Percentiles rank a stretch among this genome's conserved stretches.
These are phyloP conservation scores for Ostrea edulis DNA, from an alignment of 1,140 invertebrate genomes.

Conservation along the genomic window DNA sequence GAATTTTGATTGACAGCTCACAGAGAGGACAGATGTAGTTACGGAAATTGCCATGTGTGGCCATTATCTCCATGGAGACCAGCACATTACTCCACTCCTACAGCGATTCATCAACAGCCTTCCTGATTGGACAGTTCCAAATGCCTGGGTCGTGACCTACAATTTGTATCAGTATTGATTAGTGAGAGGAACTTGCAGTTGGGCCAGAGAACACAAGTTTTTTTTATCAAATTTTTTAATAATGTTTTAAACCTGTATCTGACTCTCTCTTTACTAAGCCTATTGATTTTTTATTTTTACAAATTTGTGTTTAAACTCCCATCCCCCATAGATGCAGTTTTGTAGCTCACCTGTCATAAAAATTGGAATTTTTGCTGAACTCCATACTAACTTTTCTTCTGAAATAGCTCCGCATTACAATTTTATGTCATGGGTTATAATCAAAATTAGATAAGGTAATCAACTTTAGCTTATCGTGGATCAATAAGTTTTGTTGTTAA, in stretches of 20 bases:
- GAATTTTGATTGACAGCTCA: not conserved
- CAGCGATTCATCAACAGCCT: conserved; percentile 50
- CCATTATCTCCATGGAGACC: conserved; percentile 84
- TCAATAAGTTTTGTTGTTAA: too few relatives aligned
- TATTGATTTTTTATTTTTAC: too few relatives aligned
- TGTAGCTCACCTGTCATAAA: too few relatives aligned
- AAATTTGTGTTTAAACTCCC: too few relatives aligned
- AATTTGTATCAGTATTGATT: conserved; percentile 46
- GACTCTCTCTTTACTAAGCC: too few relatives aligned
- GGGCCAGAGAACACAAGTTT: not conserved
- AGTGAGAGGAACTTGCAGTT: not conserved
- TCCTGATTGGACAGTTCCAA: conserved; percentile 60
- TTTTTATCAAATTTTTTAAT: not conserved
- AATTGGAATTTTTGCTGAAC: too few relatives aligned
- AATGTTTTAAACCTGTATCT: not conserved
- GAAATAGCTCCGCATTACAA: too few relatives aligned
- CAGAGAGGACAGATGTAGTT: not conserved
- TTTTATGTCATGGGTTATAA: too few relatives aligned
- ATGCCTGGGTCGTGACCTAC: conserved; percentile 52
- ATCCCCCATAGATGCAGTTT: too few relatives aligned
- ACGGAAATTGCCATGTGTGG: conserved; percentile 83
- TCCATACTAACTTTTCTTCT: too few relatives aligned
- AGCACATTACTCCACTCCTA: conserved; percentile 80
- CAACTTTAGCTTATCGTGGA: too few relatives aligned
- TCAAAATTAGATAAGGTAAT: too few relatives aligned